These are phyloP conservation scores for Ormyrus pomaceus DNA, from an alignment of 2,888 invertebrate species.

Conservation along the genomic window DNA sequence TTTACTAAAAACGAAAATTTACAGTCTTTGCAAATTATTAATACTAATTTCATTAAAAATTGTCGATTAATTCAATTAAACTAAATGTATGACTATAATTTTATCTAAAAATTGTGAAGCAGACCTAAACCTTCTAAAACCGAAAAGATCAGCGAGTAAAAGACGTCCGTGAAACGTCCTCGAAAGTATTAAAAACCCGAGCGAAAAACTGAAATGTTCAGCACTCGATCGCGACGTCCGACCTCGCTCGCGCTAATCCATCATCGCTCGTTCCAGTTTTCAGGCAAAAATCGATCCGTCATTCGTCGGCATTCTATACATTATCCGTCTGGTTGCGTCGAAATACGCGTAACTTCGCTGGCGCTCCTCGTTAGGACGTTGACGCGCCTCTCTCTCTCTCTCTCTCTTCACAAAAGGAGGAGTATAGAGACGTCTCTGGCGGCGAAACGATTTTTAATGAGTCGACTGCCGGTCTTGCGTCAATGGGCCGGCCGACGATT, in stretches of 20 bases:
- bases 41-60: no score
- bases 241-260: constrained; percentile 20
- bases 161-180: no score
- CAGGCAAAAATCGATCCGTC: constrained; percentile 54
- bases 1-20: no score
- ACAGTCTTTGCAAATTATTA: no score
- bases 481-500: neutral
- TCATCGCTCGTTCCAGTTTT: constrained; percentile 56
- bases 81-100: no score
- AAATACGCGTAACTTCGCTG: neutral
- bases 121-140: no score
- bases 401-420: neutral
- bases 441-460: constrained; percentile 46
- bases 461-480: neutral
- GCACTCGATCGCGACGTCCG: neutral
- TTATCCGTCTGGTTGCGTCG: constrained; percentile 38
- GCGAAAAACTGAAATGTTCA: no score
- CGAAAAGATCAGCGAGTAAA: no score
- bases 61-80: no score
- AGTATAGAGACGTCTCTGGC: constrained; percentile 29
- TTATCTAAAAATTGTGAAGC: no score
- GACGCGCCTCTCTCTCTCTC: no score
- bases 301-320: constrained; percentile 30
- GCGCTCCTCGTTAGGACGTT: neutral
- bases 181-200: no score